Evolutionary conservation across 2,888 invertebrate genomes (phyloP).

Genomic region (Helicoverpa assulta): DNA sequence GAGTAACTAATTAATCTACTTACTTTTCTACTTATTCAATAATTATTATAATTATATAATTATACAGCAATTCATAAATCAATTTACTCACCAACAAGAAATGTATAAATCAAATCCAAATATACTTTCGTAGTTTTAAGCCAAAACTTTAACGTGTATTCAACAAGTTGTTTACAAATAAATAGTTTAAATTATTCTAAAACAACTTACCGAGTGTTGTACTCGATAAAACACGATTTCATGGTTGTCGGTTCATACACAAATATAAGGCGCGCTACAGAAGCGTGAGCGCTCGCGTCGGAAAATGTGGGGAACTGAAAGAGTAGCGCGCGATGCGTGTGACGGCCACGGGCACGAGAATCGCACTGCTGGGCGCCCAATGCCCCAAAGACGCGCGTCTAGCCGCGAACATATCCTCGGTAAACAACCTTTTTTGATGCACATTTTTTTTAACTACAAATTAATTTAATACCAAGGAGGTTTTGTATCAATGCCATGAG

Average conservation of each 20-base stretch:
- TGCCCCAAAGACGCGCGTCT: slow-evolving; percentile 18
- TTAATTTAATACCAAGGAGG: too few relatives aligned
- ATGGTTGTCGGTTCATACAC: slow-evolving; percentile 57
- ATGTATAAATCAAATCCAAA: slow-evolving; percentile 14
- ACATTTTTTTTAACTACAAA: too few relatives aligned
- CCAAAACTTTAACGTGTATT: slow-evolving; percentile 21
- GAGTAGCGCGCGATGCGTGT: slow-evolving; percentile 51
- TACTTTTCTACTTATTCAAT: neutral
- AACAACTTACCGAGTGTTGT: slow-evolving; percentile 53
- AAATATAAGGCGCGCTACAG: slow-evolving; percentile 29
- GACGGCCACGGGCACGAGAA: slow-evolving; percentile 47
- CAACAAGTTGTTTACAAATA: slow-evolving; percentile 40
- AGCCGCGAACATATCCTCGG: slow-evolving; percentile 14
- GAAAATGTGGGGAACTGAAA: slow-evolving; percentile 41
- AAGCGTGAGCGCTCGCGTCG: slow-evolving; percentile 43
- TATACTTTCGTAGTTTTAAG: slow-evolving; percentile 4
- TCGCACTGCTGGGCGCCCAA: slow-evolving; percentile 57
- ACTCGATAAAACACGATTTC: slow-evolving; percentile 47
- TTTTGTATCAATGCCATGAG: too few relatives aligned
- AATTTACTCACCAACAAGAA: slow-evolving; percentile 27
- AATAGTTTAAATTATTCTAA: slow-evolving; percentile 24
- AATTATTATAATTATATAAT: neutral
- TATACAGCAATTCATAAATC: neutral
- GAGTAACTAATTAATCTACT: slow-evolving; percentile 5
- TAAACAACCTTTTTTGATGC: slow-evolving; percentile 28